These are phyloP conservation scores for Penaeus monodon DNA, from an alignment of 2,888 invertebrate species.

Conservation along the genomic window DNA sequence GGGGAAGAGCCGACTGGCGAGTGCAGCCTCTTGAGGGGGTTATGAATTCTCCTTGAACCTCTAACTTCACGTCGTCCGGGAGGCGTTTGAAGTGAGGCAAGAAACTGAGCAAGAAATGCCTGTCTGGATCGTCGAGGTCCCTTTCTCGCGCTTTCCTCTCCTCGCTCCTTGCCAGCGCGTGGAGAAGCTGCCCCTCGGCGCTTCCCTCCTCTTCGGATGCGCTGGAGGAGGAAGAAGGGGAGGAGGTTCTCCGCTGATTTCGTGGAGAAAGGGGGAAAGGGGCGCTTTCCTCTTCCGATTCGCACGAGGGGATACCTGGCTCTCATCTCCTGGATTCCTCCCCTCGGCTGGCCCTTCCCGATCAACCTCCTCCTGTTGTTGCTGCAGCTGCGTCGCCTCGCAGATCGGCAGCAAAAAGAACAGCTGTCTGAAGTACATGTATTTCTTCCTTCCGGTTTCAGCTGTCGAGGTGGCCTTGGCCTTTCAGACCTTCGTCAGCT, in stretches of 20 bases:
- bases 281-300: conserved; percentile 14
- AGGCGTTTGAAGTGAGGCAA: conserved; percentile 23
- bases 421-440: conserved; percentile 45
- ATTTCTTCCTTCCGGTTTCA: conserved; percentile 36
- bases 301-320: not conserved
- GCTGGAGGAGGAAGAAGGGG: conserved; percentile 2
- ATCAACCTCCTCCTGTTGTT: not conserved
- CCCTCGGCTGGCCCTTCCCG: conserved; percentile 19
- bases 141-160: conserved; percentile 5
- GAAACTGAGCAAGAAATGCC: conserved; percentile 35
- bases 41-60: conserved; percentile 21
- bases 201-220: conserved; percentile 24
- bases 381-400: conserved; percentile 9
- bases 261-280: conserved; percentile 29
- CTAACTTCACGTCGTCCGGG: conserved; percentile 25
- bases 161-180: conserved; percentile 16
- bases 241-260: conserved; percentile 5
- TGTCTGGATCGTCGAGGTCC: conserved; percentile 33
- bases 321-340: conserved; percentile 11
- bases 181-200: conserved; percentile 31
- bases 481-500: conserved; percentile 26
- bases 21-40: conserved; percentile 12
- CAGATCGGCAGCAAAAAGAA: conserved; percentile 28
- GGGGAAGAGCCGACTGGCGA: conserved; percentile 1
- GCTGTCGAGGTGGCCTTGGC: conserved; percentile 12